Conservation (phyloP, 2,113 vertebrate species). For the Condylura cristata region DNA sequence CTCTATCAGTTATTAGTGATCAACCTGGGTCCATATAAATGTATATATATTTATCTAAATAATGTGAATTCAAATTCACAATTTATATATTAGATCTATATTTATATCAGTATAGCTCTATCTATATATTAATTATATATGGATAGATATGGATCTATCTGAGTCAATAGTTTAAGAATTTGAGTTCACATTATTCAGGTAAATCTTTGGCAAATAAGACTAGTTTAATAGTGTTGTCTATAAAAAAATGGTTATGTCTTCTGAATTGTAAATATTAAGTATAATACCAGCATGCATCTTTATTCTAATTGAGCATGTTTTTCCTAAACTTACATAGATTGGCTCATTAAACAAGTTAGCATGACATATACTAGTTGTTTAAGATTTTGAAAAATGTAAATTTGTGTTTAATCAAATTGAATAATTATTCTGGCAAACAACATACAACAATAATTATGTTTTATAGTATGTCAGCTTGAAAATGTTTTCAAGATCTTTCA, state of each 20-base stretch:
- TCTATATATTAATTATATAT: too few relatives aligned
- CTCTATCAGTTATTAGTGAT: not conserved
- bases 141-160: too few relatives aligned
- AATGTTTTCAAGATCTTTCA: not conserved
- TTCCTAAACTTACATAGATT: not conserved
- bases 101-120: too few relatives aligned
- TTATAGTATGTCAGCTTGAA: not conserved
- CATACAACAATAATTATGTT: not conserved
- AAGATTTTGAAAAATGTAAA: not conserved
- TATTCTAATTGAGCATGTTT: not conserved
- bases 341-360: not conserved
- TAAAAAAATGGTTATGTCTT: not conserved
- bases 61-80: too few relatives aligned
- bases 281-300: not conserved
- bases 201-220: not conserved
- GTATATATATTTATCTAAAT: not conserved
- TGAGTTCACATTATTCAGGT: not conserved
- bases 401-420: not conserved
- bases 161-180: not conserved
- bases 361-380: not conserved
- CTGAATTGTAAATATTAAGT: not conserved
- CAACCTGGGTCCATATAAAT: not conserved
- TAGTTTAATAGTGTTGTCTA: not conserved
- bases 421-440: not conserved
- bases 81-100: too few relatives aligned